Conservation (phyloP, 2,888 invertebrate species). For the Blera fallax region DNA sequence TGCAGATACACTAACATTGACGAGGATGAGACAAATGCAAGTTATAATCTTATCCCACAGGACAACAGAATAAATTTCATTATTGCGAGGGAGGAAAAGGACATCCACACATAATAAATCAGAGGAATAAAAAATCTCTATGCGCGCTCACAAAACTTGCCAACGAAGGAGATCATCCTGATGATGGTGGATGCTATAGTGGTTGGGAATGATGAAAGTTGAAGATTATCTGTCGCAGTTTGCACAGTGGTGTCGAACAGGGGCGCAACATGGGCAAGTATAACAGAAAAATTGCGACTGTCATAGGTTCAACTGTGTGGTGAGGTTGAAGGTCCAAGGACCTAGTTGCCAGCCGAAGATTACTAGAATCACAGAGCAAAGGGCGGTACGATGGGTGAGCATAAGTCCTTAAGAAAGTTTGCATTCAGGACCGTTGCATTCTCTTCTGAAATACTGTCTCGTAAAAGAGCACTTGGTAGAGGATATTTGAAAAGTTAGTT, state of each 20-base stretch:
- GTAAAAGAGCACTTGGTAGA: too few species aligned
- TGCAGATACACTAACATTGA: too few species aligned
- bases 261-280: neutral
- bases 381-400: too few species aligned
- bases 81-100: constrained; percentile 17
- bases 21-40: constrained; percentile 2
- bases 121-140: neutral
- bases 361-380: too few species aligned
- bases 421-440: too few species aligned
- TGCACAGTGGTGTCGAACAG: constrained; percentile 20
- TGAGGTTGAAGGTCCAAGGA: too few species aligned
- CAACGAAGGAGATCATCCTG: constrained; percentile 7
- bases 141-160: neutral
- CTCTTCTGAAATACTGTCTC: too few species aligned
- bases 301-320: too few species aligned
- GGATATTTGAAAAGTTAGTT: too few species aligned
- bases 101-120: neutral
- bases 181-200: neutral
- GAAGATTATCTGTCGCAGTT: constrained; percentile 8
- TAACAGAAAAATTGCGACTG: neutral
- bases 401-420: too few species aligned
- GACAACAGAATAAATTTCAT: constrained; percentile 51
- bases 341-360: too few species aligned
- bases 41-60: constrained; percentile 46
- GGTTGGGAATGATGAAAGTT: constrained; percentile 35